Percentiles rank a stretch among this genome's conserved stretches.
Evolutionary conservation across 2,797 vertebrate genomes (phyloP).

Genomic region (Neostethus bicornis): DNA sequence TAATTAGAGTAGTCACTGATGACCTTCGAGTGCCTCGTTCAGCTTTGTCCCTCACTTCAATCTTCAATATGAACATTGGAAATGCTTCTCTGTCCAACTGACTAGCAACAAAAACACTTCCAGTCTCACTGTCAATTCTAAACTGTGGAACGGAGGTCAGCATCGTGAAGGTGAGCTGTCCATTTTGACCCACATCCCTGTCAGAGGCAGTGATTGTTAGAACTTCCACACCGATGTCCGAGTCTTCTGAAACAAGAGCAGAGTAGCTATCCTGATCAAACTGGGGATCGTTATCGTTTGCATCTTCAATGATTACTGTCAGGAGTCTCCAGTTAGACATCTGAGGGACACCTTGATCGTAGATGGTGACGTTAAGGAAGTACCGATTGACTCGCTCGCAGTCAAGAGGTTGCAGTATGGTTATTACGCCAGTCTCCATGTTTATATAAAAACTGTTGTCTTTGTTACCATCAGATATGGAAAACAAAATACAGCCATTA

Average conservation of each 20-base stretch:
- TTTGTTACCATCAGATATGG: slow-evolving; percentile 90
- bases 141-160: slow-evolving; percentile 87
- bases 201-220: slow-evolving; percentile 86
- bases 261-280: slow-evolving; percentile 86
- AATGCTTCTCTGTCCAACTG: slow-evolving; percentile 86
- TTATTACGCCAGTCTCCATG: slow-evolving; percentile 89
- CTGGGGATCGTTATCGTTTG: slow-evolving; percentile 90
- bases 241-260: slow-evolving; percentile 83
- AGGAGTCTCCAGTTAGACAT: slow-evolving; percentile 88
- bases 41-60: slow-evolving; percentile 91
- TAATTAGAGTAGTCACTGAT: slow-evolving; percentile 84
- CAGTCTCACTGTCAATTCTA: slow-evolving; percentile 87
- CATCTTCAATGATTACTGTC: slow-evolving; percentile 87
- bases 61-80: slow-evolving; percentile 83
- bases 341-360: slow-evolving; percentile 93
- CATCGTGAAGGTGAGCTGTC: slow-evolving; percentile 86
- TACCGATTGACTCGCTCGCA: slow-evolving; percentile 88
- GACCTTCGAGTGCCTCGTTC: slow-evolving; percentile 84
- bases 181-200: slow-evolving; percentile 86
- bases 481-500: slow-evolving; percentile 88
- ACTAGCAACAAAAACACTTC: slow-evolving; percentile 85
- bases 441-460: slow-evolving; percentile 89
- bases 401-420: slow-evolving; percentile 89
- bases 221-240: slow-evolving; percentile 82
- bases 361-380: slow-evolving; percentile 90